Evolutionary conservation across 2,888 invertebrate genomes (phyloP), one percentile per base, ranked within the genome.

Genomic region (Melanargia galathea): DNA sequence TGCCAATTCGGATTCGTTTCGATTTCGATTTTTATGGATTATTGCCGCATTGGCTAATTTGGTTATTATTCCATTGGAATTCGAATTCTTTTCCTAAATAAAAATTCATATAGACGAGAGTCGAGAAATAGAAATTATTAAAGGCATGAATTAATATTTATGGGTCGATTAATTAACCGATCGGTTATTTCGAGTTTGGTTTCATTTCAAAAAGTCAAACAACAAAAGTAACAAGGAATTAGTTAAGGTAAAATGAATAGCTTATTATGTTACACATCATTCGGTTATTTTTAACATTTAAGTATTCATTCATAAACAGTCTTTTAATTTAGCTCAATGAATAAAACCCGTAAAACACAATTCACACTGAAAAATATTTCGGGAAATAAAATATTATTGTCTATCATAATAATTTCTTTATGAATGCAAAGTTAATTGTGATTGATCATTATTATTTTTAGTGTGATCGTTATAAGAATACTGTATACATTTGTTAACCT

Each of bases 21-120:
- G 55, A 54, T 43, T 55, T 16, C 43, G 55, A 40, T 40, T 43
- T 43, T 40, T 43, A 52, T 35, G 11, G n/a, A 13, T 20, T 20
- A 35, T 52, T 20, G 52, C 20, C 13, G 35, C 13, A 52, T 52
- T 48, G 5, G 13, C 20, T 48, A 13, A 26, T 48, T 11, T n/a
- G n/a, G 13, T n/a, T n/a, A n/a, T n/a, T n/a, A n/a, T n/a, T n/a
- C n/a, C 26, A 30, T 49, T 49, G 16, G 3, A 2, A 16, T 43
- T 43, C 18, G 40, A 40, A 40, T 18, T n/a, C 40, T 18, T 45
- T 20, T 40, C 5, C 16, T 16, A 40, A 11, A 35, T 35, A 13
- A 11, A 8, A 8, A 33, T 33, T 10, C 10, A n/a, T 30, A 30
- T 30, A 38, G 38, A 38, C 38, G 38, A 38, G n/a, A 38, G 30